Evolutionary conservation across 30 jellyfish, hydroid and myxozoan species (phyloP), one percentile per base, ranked within the genome.

Genomic region (Morbakka virulenta): DNA sequence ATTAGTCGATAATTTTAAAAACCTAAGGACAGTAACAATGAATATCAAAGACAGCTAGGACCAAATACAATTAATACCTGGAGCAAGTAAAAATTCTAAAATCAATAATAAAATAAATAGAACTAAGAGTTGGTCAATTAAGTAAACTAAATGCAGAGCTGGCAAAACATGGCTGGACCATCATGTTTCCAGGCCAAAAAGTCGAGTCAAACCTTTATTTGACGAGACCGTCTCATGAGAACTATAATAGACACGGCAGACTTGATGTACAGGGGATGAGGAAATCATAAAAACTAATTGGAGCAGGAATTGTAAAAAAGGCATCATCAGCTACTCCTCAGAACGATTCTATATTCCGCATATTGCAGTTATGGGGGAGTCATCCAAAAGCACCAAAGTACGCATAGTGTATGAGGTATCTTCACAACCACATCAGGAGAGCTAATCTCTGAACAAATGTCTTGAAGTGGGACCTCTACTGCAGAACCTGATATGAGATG

Each of bases 361-460:
- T 31, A 79, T 65, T 41, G 77, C 90, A 47, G 88, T 77, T 28
- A 27, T 62, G 33, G 22, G 78, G 57, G 78, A 67, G 27, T 36
- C 69, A 1, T 68, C 91, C 32, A 77, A 80, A 69, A 57, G 34
- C 11, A 57, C 71, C 71, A 57, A 57, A 57, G 32, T 57, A 12
- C 11, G 71, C 17, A 57, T 57, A 47, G n/a, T n/a, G n/a, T n/a
- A n/a, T n/a, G n/a, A n/a, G n/a, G n/a, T n/a, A n/a, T n/a, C n/a
- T n/a, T n/a, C n/a, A n/a, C n/a, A n/a, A n/a, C n/a, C n/a, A n/a
- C n/a, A n/a, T n/a, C n/a, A n/a, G n/a, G n/a, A n/a, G n/a, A n/a
- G n/a, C n/a, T 76, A 84, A 14, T 79, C 96, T 2, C 81, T 87
- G 22, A 84, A 84, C 57, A 87, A 84, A 20, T 84, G 95, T 49